Percentiles rank a stretch among this genome's conserved stretches.
phyloP scores from a whole-genome alignment of 2,113 vertebrate species.

The Urocolius indicus region DNA sequence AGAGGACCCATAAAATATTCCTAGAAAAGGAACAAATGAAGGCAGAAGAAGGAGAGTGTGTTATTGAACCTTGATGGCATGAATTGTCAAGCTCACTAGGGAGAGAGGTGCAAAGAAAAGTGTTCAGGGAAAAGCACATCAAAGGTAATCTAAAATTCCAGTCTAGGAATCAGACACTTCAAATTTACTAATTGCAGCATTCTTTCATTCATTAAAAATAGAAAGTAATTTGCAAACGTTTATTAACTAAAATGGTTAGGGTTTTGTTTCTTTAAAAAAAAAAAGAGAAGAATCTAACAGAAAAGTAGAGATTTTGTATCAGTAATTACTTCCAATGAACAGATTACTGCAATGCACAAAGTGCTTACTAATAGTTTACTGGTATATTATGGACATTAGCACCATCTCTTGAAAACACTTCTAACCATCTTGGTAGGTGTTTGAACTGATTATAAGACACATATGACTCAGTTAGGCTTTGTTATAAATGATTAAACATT shows the following conservation, averaged over 20 bases:
- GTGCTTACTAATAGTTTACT: constrained; percentile 27
- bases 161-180: background rate
- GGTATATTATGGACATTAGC: background rate
- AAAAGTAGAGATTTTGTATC: background rate
- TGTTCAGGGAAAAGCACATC: constrained; percentile 6
- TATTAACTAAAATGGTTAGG: constrained; percentile 21
- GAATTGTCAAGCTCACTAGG: background rate
- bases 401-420: background rate
- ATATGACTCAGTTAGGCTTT: background rate
- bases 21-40: background rate
- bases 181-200: constrained; percentile 12
- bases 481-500: constrained; percentile 7
- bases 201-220: constrained; percentile 32
- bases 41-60: background rate
- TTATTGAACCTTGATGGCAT: background rate
- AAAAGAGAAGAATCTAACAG: background rate
- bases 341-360: constrained; percentile 2
- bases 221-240: constrained; percentile 18
- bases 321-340: constrained; percentile 3
- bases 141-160: constrained; percentile 5
- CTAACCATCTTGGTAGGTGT: background rate
- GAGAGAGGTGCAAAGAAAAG: background rate
- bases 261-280: too few species aligned
- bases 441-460: constrained; percentile 12
- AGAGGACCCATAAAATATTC: background rate